Base-by-base conservation (phyloP, 2,113 vertebrate species). In the Xiphorhynchus elegans region DNA sequence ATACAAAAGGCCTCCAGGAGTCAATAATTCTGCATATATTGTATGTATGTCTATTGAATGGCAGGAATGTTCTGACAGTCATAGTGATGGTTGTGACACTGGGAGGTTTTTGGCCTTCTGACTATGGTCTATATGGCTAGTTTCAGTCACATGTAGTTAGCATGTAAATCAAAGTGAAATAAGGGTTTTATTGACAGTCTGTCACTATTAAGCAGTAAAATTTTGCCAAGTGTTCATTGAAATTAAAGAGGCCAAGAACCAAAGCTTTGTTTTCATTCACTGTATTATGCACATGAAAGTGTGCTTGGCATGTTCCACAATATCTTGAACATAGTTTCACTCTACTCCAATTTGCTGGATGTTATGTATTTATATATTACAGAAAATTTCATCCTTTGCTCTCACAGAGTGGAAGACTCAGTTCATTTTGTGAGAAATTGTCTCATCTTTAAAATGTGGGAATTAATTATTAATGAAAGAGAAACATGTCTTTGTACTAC, bases 11-110 rank as follows among this genome's bases (percentile, higher is more conserved):
- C 99, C 99, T 56, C 99, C 99, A 2, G 99, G 99, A 28, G 99
- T 99, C 96, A 99, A 99, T 97, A 99, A 99, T 77, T 99, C 99
- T 5, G 99, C 99, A 46, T 99, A 99, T 60, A 98, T 99, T 73
- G 99, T 99, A 94, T 97, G 98, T 98, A 90, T 92, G 76, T 78
- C 93, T 93, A 77, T 77, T 85, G 69, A 84, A 84, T 81, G 31
- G 35, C 69, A 77, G 37, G 28, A 68, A 12, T 60, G 42, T 31
- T 79, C 56, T 92, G 63, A 5, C 86, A 64, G 23, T 68, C 53
- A 28, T 90, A 42, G 47, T 70, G 49, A 53, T 7, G 28, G 17
- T 29, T 95, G 39, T 37, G 42, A 50, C 33, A 47, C 1, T 18
- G 55, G n/a, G 47, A 73, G 55, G 9, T 10, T 47, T 73, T 87